Evolutionary conservation across 1,140 invertebrate genomes (phyloP).

Genomic region (Bombus confusus): DNA sequence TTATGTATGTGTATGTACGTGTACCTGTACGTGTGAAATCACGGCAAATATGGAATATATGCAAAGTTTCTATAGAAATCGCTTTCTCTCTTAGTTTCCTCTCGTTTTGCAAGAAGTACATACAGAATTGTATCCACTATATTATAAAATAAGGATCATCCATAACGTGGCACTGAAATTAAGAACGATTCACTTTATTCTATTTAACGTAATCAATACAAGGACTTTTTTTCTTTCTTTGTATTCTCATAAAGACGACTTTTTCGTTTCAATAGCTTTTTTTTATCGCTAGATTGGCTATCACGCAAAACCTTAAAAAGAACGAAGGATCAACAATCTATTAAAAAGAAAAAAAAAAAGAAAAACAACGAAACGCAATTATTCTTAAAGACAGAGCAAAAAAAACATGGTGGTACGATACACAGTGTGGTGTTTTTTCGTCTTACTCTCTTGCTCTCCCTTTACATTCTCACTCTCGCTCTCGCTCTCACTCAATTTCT

Average conservation of each 20-base stretch:
- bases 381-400: slow-evolving; percentile 44
- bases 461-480: neutral
- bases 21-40: slow-evolving; percentile 10
- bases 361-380: slow-evolving; percentile 33
- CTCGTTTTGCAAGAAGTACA: neutral
- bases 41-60: slow-evolving; percentile 28
- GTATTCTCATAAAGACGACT: neutral
- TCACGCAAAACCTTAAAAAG: slow-evolving; percentile 30
- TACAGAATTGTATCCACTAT: slow-evolving; percentile 11
- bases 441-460: slow-evolving; percentile 8
- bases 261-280: neutral
- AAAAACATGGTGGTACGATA: slow-evolving; percentile 41
- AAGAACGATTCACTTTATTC: slow-evolving; percentile 51
- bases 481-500: neutral
- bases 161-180: slow-evolving; percentile 44
- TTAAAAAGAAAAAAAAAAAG: slow-evolving; percentile 29
- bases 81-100: neutral
- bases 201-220: slow-evolving; percentile 44
- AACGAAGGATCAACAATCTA: slow-evolving; percentile 34
- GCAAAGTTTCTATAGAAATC: slow-evolving; percentile 23
- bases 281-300: slow-evolving; percentile 36
- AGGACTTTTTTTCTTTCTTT: slow-evolving; percentile 17
- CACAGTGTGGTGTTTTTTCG: slow-evolving; percentile 38
- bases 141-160: slow-evolving; percentile 33
- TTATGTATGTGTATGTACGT: neutral